phyloP scores from a whole-genome alignment of 2,113 vertebrate species.

The Mastomys natalensis region DNA sequence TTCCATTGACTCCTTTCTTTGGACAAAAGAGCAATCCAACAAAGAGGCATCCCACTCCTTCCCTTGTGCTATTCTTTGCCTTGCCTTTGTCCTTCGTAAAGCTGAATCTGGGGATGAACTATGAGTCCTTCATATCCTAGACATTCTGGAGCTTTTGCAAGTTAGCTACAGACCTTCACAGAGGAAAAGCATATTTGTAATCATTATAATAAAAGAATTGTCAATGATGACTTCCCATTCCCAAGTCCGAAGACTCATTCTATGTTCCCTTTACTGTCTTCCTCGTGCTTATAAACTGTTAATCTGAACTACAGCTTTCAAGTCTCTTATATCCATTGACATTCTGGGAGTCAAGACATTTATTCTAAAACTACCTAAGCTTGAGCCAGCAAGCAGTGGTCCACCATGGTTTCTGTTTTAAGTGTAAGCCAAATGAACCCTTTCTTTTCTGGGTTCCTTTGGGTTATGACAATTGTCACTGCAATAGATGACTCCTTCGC shows the following conservation, averaged over 20 bases:
- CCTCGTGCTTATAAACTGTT: not conserved
- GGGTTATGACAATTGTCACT: not conserved
- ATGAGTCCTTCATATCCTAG: not conserved
- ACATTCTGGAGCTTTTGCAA: not conserved
- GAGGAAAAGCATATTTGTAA: not conserved
- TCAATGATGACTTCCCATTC: not conserved
- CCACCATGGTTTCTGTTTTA: not conserved
- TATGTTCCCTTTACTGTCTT: not conserved
- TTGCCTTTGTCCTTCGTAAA: not conserved
- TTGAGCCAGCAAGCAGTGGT: not conserved
- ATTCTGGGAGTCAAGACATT: not conserved
- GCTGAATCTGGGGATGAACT: not conserved
- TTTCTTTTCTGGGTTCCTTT: not conserved
- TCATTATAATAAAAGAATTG: not conserved
- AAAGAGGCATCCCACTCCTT: not conserved
- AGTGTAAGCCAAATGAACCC: not conserved
- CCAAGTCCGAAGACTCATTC: not conserved
- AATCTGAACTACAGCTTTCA: not conserved
- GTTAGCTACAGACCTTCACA: not conserved
- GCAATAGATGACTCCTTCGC: not conserved
- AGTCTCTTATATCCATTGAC: not conserved
- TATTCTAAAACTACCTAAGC: not conserved
- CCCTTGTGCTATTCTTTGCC: not conserved
- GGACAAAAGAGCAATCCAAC: not conserved
- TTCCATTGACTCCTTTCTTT: not conserved